phyloP scores from a whole-genome alignment of 2,113 vertebrate genomes.

The Alces alces region DNA sequence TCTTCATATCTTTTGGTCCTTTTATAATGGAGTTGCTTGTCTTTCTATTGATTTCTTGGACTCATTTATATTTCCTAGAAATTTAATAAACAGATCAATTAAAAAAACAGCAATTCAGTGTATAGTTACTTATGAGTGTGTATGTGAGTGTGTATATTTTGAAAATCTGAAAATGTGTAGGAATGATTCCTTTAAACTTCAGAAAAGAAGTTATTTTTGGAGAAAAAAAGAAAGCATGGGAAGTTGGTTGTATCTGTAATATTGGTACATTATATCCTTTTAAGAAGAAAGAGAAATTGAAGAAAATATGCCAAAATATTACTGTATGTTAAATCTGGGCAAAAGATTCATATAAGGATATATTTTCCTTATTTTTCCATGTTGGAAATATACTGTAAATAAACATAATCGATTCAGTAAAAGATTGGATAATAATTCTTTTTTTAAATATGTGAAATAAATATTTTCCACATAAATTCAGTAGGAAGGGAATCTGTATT shows the following conservation, averaged over 20 bases:
- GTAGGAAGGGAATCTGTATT: neutral
- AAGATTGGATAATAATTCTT: neutral
- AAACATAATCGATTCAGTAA: neutral
- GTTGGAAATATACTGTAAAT: neutral
- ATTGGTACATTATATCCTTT: neutral
- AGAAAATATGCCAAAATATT: neutral
- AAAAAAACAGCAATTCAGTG: neutral
- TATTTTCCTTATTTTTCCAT: constrained; percentile 11
- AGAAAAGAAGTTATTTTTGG: neutral
- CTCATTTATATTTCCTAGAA: neutral
- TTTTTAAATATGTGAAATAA: neutral
- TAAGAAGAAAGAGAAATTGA: neutral
- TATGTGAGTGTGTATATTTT: neutral
- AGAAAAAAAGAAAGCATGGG: neutral
- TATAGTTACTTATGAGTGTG: neutral
- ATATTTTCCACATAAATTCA: neutral
- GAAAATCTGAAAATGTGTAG: neutral
- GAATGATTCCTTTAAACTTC: neutral
- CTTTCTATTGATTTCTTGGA: neutral
- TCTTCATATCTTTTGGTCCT: neutral
- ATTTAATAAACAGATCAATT: neutral
- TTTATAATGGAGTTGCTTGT: neutral
- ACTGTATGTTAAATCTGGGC: neutral
- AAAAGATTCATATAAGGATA: neutral
- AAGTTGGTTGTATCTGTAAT: neutral